Evolutionary conservation across 2,113 vertebrate species (phyloP).

Genomic region (Scalopus aquaticus): DNA sequence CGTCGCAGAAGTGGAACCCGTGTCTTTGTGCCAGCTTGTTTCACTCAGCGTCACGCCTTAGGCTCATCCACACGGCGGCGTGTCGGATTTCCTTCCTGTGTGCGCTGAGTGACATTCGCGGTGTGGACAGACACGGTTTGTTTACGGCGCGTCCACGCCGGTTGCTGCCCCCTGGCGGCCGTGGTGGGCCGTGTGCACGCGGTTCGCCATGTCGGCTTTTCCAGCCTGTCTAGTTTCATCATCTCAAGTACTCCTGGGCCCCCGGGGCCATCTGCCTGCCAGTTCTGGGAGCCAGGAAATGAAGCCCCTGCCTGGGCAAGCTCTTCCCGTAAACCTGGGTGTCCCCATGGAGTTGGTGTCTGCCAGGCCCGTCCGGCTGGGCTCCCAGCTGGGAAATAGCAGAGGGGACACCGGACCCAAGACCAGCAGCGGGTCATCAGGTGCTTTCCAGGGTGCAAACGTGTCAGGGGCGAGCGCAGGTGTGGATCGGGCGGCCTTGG

Average conservation of each 20-base stretch:
- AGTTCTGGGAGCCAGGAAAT: not conserved
- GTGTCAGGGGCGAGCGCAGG: rapidly evolving
- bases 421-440: not conserved
- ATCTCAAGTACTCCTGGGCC: not conserved
- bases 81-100: not conserved
- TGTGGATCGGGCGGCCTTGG: rapidly evolving
- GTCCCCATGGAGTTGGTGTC: not conserved
- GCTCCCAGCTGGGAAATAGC: not conserved
- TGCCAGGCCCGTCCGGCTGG: not conserved
- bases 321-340: not conserved
- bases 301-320: not conserved
- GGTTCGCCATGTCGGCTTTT: rapidly evolving
- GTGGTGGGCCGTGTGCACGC: rapidly evolving
- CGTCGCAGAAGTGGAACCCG: not conserved
- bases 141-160: no score
- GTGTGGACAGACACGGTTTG: no score
- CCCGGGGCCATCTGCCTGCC: not conserved
- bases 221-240: no score
- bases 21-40: not conserved
- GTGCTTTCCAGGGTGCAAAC: rapidly evolving
- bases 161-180: not conserved
- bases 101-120: not conserved
- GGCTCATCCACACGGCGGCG: not conserved
- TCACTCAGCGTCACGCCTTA: not conserved
- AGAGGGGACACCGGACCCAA: no score